phyloP scores from a whole-genome alignment of 1,140 invertebrate species.

The Hycleus cichorii region DNA sequence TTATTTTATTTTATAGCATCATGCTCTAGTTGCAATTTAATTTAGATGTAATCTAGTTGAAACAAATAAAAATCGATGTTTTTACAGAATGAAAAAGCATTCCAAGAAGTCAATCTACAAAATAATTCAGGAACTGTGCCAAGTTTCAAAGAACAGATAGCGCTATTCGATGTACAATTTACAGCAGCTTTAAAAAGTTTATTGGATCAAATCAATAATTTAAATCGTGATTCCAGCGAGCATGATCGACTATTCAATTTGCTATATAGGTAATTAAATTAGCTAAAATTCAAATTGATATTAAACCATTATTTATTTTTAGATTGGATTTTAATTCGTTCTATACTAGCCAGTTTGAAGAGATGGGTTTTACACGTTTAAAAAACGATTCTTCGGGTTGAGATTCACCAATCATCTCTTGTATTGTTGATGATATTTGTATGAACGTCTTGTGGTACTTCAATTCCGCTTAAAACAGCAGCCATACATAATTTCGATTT shows the following conservation, averaged over 20 bases:
- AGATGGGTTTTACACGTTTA: constrained; percentile 6
- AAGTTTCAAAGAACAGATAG: constrained; percentile 36
- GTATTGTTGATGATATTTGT: no score
- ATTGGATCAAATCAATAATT: constrained; percentile 36
- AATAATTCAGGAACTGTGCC: constrained; percentile 11
- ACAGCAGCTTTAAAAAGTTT: constrained; percentile 30
- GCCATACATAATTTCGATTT: constrained; percentile 13
- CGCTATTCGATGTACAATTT: constrained; percentile 31
- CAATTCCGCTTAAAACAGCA: constrained; percentile 7
- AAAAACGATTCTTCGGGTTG: constrained; percentile 16
- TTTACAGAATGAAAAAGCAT: constrained; percentile 23
- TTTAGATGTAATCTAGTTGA: neutral
- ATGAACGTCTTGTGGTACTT: neutral
- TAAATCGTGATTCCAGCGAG: constrained; percentile 36
- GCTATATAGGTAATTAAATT: constrained; percentile 33
- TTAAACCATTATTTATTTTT: neutral
- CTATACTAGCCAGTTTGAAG: constrained; percentile 15
- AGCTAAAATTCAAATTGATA: neutral
- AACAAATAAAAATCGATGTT: neutral
- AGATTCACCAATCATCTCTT: neutral
- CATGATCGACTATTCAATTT: constrained; percentile 39
- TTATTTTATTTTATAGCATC: neutral
- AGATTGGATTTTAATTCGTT: constrained; percentile 23
- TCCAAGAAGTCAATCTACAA: constrained; percentile 13
- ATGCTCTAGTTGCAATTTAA: neutral